Evolutionary conservation across 2,797 vertebrate genomes (phyloP), one percentile per base, ranked within the genome.

Genomic region (Calcarius lapponicus): DNA sequence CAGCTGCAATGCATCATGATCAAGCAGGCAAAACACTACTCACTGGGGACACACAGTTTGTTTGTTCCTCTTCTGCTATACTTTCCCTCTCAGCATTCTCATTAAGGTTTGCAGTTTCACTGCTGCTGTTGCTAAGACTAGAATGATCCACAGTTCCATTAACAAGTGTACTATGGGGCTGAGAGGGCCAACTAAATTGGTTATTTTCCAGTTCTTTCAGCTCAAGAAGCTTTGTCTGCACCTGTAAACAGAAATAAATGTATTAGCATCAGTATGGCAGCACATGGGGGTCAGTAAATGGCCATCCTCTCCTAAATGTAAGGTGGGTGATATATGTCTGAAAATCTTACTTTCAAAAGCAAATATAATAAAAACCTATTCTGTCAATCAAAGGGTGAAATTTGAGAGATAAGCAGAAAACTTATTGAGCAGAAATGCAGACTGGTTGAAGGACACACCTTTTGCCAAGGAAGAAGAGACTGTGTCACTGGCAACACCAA

Each of bases 151-250:
- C 88, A 64, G 98, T 98, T 61, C 99, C 99, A 73, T 99, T 99
- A 78, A 99, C 98, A 93, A 99, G 98, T 65, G 97, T 92, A 71
- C 97, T 98, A 45, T 98, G 98, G n/a, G 98, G 97, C 54, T 98
- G 98, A 93, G 97, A 97, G 95, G 98, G 98, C 99, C 99, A 99
- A 93, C 96, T 98, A 48, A 98, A 98, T 67, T 99, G 98, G 36
- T 97, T 98, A 88, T 98, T 98, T 95, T 99, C 99, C 91, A 98
- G 90, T 45, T 98, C 97, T 97, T 98, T 98, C 48, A 99, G 98
- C 86, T 99, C 98, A 51, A 98, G 97, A 62, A 99, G 96, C 95
- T 98, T 99, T 95, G 98, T 98, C 86, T 99, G 98, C 90, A 99
- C 98, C 99, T 99, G 94, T 81, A 83, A 80, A 95, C 6, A 97